phyloP scores from a whole-genome alignment of 2,113 vertebrate genomes.

The Oceanites oceanicus region DNA sequence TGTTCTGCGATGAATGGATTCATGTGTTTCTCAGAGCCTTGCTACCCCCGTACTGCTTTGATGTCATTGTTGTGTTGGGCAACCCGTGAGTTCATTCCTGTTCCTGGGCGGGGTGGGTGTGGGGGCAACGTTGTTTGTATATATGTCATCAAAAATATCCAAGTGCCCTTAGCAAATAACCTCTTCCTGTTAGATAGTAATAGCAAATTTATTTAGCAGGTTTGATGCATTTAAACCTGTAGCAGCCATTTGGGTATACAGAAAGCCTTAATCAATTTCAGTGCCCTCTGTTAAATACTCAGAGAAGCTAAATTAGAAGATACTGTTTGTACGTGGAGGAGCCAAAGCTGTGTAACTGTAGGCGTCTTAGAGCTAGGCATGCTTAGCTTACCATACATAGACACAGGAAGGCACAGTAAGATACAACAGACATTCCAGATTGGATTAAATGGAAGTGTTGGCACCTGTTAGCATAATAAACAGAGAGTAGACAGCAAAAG shows the following conservation, averaged over 20 bases:
- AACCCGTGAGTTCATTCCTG: not conserved
- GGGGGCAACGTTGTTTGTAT: not conserved
- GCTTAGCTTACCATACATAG: conserved; percentile 3
- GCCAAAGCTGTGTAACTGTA: not conserved
- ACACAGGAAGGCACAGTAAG: not conserved
- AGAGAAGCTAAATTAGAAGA: not conserved
- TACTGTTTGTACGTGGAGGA: not conserved
- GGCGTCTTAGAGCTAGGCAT: not conserved
- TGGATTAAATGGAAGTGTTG: conserved; percentile 39
- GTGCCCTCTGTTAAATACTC: not conserved
- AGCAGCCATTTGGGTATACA: not conserved
- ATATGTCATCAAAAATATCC: not conserved
- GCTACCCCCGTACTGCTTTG: not conserved
- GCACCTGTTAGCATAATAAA: conserved; percentile 23
- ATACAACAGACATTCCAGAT: conserved; percentile 20
- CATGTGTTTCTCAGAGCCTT: not conserved
- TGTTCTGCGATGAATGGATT: not conserved
- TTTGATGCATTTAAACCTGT: not conserved
- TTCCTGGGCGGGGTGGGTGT: not conserved
- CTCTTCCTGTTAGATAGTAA: not conserved
- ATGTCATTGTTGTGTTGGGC: not conserved
- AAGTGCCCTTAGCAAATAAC: not conserved
- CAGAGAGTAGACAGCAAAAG: not conserved
- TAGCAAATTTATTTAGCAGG: not conserved
- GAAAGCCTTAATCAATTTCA: not conserved